phyloP scores from a whole-genome alignment of 2,888 invertebrate genomes.

The Pilophorus perplexus region DNA sequence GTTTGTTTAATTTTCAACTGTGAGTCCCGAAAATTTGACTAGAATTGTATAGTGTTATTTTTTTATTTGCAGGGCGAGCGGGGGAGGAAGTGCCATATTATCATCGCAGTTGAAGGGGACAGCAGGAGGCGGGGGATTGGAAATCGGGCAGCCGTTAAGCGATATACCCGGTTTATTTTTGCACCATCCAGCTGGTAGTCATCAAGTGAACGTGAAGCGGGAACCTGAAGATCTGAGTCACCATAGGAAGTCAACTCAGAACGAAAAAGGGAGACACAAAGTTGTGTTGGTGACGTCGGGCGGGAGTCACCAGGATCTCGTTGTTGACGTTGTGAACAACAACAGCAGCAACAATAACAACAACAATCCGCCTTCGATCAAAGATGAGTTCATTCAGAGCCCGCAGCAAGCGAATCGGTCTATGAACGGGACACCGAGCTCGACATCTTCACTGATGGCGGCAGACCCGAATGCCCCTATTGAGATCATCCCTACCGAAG shows the following conservation, averaged over 20 bases:
- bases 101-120: constrained; percentile 63
- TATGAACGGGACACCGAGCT: constrained; percentile 66
- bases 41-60: neutral
- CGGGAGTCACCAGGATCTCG: constrained; percentile 53
- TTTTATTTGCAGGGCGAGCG: constrained; percentile 45
- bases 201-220: constrained; percentile 62
- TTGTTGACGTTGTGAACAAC: constrained; percentile 57
- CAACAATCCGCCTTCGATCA: constrained; percentile 56
- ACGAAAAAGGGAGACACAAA: constrained; percentile 45
- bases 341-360: constrained; percentile 57
- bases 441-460: constrained; percentile 63
- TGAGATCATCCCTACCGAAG: constrained; percentile 55
- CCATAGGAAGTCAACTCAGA: constrained; percentile 56
- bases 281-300: constrained; percentile 55
- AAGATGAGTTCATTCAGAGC: constrained; percentile 55
- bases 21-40: no score
- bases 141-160: constrained; percentile 55
- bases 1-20: neutral
- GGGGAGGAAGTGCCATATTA: constrained; percentile 48
- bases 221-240: constrained; percentile 78
- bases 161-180: constrained; percentile 59
- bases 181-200: constrained; percentile 49
- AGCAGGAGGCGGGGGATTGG: constrained; percentile 65
- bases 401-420: constrained; percentile 67
- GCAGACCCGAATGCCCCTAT: constrained; percentile 56